phyloP scores from a whole-genome alignment of 2,797 vertebrate species.

The Acestrorhynchus altus region DNA sequence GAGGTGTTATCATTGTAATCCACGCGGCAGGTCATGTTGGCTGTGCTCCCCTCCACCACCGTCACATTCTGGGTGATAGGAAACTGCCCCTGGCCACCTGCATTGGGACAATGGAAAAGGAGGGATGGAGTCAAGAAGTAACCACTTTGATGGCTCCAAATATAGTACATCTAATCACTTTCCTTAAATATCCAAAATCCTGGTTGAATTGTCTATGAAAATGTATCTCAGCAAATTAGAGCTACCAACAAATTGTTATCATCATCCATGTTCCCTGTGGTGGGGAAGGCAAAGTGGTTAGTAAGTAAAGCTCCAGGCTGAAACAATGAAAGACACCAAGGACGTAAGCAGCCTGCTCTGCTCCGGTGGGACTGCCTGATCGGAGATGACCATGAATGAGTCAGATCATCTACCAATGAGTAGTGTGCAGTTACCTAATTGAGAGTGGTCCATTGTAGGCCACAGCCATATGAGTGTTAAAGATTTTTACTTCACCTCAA shows the following conservation, averaged over 20 bases:
- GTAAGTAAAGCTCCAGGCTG: background rate
- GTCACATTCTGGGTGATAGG: conserved; percentile 96
- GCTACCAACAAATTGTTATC: background rate
- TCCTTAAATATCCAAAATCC: background rate
- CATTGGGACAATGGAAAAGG: conserved; percentile 36
- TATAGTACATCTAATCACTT: conserved; percentile 7
- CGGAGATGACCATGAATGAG: background rate
- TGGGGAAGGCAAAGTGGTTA: background rate
- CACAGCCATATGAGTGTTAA: background rate
- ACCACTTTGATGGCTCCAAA: background rate
- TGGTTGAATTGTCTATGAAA: conserved; percentile 1
- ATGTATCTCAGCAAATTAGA: conserved; percentile 5
- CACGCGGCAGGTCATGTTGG: conserved; percentile 97
- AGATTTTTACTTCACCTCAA: background rate
- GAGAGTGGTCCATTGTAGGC: background rate
- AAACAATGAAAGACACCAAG: background rate
- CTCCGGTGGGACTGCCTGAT: background rate
- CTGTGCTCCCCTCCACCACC: conserved; percentile 92
- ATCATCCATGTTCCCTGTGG: background rate
- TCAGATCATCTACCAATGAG: background rate
- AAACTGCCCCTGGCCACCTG: conserved; percentile 84
- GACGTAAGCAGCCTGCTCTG: background rate
- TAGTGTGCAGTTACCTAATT: background rate
- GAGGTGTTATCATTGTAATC: conserved; percentile 99
- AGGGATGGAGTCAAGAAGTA: conserved; percentile 35